Evolutionary conservation across 2,888 invertebrate genomes (phyloP).

Genomic region (Thereva nobilitata): DNA sequence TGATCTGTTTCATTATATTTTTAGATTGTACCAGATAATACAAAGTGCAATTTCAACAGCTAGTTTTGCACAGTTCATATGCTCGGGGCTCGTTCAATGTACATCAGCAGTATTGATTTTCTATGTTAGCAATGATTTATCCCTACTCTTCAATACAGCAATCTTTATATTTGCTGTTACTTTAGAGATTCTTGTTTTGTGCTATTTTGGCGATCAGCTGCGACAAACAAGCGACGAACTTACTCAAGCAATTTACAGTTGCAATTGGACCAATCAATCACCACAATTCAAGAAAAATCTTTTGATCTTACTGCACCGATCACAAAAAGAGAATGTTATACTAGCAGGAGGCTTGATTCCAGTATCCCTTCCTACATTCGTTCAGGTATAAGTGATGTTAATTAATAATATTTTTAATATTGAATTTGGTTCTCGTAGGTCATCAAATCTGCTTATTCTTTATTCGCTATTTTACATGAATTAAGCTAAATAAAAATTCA

Average conservation of each 20-base stretch:
- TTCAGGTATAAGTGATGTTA: constrained; percentile 55
- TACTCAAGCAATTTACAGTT: constrained; percentile 60
- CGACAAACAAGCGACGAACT: constrained; percentile 61
- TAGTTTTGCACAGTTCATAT: constrained; percentile 62
- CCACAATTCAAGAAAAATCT: constrained; percentile 57
- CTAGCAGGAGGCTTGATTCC: constrained; percentile 63
- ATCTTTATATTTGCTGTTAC: constrained; percentile 60
- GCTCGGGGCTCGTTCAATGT: constrained; percentile 57
- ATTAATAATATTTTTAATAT: not conserved
- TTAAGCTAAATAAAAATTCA: not conserved
- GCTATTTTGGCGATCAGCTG: constrained; percentile 63
- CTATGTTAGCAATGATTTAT: constrained; percentile 53
- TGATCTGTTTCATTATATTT: constrained; percentile 40
- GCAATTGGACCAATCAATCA: constrained; percentile 63
- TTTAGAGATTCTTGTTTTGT: constrained; percentile 61
- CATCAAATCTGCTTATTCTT: constrained; percentile 26
- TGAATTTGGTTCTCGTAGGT: constrained; percentile 13
- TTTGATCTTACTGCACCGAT: constrained; percentile 61
- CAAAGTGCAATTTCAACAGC: constrained; percentile 61
- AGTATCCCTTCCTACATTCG: constrained; percentile 61
- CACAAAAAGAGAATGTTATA: constrained; percentile 60
- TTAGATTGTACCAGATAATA: constrained; percentile 59
- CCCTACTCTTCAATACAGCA: constrained; percentile 43
- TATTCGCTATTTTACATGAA: constrained; percentile 22
- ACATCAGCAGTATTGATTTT: constrained; percentile 59